Evolutionary conservation across 2,797 vertebrate genomes (phyloP).

Genomic region (Sebastes paucispinis): DNA sequence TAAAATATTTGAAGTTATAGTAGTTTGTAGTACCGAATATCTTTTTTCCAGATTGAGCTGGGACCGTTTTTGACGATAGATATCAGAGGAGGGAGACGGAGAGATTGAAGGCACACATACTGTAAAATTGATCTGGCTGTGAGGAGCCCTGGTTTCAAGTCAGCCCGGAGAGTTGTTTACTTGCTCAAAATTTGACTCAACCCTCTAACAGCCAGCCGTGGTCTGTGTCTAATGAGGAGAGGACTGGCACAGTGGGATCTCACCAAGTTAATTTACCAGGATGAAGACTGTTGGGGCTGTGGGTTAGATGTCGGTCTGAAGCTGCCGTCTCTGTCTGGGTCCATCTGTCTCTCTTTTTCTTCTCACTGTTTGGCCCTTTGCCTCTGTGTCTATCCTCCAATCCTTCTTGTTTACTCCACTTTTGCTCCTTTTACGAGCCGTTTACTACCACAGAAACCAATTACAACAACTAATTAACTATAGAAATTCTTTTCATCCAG

Average conservation of each 20-base stretch:
- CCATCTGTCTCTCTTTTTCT: constrained; percentile 34
- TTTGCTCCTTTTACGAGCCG: background rate
- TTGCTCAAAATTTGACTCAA: constrained; percentile 54
- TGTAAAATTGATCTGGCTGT: constrained; percentile 35
- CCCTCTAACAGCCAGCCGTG: constrained; percentile 46
- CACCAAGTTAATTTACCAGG: constrained; percentile 60
- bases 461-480: background rate
- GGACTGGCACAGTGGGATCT: constrained; percentile 54
- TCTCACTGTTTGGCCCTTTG: constrained; percentile 2
- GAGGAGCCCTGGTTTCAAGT: constrained; percentile 23
- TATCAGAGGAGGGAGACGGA: background rate
- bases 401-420: background rate
- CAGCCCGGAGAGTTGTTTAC: constrained; percentile 59
- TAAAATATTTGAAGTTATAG: background rate
- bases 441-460: background rate
- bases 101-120: constrained; percentile 2
- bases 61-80: background rate
- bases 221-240: constrained; percentile 68
- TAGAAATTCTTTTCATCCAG: background rate
- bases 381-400: background rate
- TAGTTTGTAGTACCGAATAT: background rate
- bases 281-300: constrained; percentile 46
- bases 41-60: background rate
- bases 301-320: constrained; percentile 28
- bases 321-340: constrained; percentile 16